Evolutionary conservation across 2,797 vertebrate species (phyloP), one percentile per base, ranked within the genome.

Genomic region (Neopelma chrysocephalum): DNA sequence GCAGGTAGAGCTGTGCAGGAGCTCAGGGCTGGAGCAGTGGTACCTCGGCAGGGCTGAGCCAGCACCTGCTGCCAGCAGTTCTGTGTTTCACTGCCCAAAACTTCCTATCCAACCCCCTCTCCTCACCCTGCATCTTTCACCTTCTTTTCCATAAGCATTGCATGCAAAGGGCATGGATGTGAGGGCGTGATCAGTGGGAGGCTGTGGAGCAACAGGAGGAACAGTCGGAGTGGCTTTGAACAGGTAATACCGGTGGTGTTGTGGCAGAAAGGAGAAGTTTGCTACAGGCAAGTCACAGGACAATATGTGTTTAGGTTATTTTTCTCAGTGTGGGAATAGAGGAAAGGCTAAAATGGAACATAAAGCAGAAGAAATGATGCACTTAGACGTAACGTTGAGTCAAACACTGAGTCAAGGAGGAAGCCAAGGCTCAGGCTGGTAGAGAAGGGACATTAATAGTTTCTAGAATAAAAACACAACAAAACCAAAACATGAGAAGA

Each of bases 211-310:
- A 92, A 51, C 34, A 81, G 77, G 6, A 84, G 56, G 42, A 87
- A 14, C 34, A 4, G 42, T 7, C 20, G 65, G 75, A 73, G 54
- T 27, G 69, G 53, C 42, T 93, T 2, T 53, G 82, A 96, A 83
- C 87, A 89, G 79, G 89, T 93, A 88, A 88, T 61, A 51, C 80
- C 0, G 0, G 82, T 4, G 6, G 60, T 1, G 0, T 1, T 58
- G 64, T 38, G 48, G 83, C 75, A 77, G 29, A 48, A 58, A 87
- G 48, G 45, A 87, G 91, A 80, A 54, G 68, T 45, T 92, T 88
- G 94, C 89, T 58, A 22, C 58, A 27, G 91, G 87, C 84, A 81
- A 93, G 60, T 25, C 93, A 95, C 22, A 27, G 82, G 94, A 72
- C 21, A 0, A 9, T 79, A 78, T 43, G 75, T 57, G 68, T 61